Evolutionary conservation across 2,888 invertebrate species (phyloP), one percentile per base, ranked within the genome.

Genomic region (Melipona beecheii): DNA sequence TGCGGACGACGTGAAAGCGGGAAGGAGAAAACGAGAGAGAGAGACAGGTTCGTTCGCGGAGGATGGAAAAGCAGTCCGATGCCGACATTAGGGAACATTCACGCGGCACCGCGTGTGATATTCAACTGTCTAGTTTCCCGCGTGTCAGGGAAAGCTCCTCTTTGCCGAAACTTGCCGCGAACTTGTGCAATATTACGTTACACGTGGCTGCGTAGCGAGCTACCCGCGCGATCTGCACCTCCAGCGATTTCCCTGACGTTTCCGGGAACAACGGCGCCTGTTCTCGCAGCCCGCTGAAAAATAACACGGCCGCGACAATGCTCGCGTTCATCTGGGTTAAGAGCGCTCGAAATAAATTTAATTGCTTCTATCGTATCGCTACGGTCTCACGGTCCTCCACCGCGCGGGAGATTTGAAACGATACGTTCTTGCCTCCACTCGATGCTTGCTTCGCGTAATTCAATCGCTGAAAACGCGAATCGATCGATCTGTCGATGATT

Each of bases 151-250:
- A 62, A 78, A 62, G 66, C 66, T 50, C 66, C 27, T 60, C 71
- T 68, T 76, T 75, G 4, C 52, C 73, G 66, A 78, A 84, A 84
- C 74, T 81, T 84, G 43, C 58, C 54, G 62, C 50, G 27, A 78
- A 84, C 81, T 84, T 81, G 74, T 43, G 74, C 82, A 68, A 84
- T 84, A 84, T 84, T 78, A 66, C 81, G 70, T 81, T 84, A 81
- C 81, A 81, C 83, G 73, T 68, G 69, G 73, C 73, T 69, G 77
- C 36, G 65, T 70, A 70, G 56, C 21, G 74, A 19, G 21, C 58
- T 65, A 17, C 66, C 43, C 27, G 72, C 73, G 81, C 27, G 62
- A 64, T 65, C 69, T 65, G 81, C 81, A 77, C 81, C 74, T 68
- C 66, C 54, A 81, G 66, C 71, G 66, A 73, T 73, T 52, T 74